A percentile compares a stretch with the other conserved stretches of the same genome.
These are phyloP conservation scores for Leucozona laternaria DNA, from an alignment of 2,888 invertebrate genomes.

Conservation along the genomic window DNA sequence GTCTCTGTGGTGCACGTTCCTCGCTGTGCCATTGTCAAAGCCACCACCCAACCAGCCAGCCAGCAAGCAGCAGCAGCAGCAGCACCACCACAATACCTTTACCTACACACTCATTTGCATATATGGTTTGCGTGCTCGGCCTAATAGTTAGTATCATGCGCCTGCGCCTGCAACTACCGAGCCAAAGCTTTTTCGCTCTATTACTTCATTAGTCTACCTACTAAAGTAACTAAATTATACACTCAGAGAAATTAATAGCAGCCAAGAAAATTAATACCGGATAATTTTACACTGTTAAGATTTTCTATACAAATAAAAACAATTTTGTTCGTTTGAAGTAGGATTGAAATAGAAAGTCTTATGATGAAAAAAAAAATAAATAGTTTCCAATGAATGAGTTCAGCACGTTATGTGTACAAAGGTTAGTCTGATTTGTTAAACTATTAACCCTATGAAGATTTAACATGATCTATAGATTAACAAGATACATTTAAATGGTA, in stretches of 20 bases:
- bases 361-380: too few species aligned
- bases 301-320: too few species aligned
- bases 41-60: conserved; percentile 29
- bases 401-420: too few species aligned
- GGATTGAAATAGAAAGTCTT: too few species aligned
- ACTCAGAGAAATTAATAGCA: neutral
- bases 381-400: too few species aligned
- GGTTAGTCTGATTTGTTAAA: too few species aligned
- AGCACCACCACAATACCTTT: conserved; percentile 13
- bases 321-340: too few species aligned
- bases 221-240: conserved; percentile 38
- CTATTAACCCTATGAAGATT: too few species aligned
- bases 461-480: too few species aligned
- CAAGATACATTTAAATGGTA: too few species aligned
- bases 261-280: too few species aligned
- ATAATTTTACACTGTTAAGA: too few species aligned
- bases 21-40: conserved; percentile 67
- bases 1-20: conserved; percentile 46
- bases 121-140: conserved; percentile 71
- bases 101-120: conserved; percentile 60
- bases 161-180: conserved; percentile 45
- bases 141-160: conserved; percentile 68
- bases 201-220: conserved; percentile 52
- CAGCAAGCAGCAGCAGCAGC: neutral
- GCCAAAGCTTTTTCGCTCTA: conserved; percentile 36